Conservation (phyloP, 2,797 vertebrate species). For the Pitangus sulphuratus region DNA sequence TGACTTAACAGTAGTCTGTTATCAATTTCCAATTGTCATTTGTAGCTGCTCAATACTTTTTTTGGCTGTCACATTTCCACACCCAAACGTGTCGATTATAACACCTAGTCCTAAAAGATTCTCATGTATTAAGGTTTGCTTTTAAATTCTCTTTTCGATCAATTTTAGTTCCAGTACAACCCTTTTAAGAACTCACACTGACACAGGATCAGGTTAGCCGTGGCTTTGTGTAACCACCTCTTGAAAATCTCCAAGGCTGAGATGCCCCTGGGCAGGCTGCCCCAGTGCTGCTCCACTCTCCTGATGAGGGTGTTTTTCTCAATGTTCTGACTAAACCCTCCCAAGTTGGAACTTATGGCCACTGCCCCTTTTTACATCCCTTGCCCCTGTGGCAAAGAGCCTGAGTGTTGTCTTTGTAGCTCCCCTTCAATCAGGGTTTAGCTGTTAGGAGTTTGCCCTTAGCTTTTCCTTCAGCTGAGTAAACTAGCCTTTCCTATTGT, state of each 20-base stretch:
- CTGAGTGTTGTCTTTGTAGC: not conserved
- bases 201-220: not conserved
- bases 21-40: not conserved
- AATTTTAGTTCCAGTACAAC: not conserved
- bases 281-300: not conserved
- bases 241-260: not conserved
- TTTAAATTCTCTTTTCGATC: not conserved
- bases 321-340: not conserved
- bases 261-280: not conserved
- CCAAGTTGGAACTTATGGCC: not conserved
- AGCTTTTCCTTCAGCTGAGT: not conserved
- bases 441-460: not conserved
- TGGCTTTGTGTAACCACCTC: not conserved
- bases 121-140: not conserved
- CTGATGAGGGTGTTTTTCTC: not conserved
- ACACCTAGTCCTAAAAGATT: not conserved
- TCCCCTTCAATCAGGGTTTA: not conserved
- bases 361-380: not conserved
- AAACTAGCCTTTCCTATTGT: not conserved
- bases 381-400: accelerated
- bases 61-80: not conserved
- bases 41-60: not conserved
- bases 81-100: not conserved
- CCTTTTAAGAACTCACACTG: not conserved
- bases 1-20: not conserved